Evolutionary conservation across 2,888 invertebrate species (phyloP).

Genomic region (Melolontha melolontha): DNA sequence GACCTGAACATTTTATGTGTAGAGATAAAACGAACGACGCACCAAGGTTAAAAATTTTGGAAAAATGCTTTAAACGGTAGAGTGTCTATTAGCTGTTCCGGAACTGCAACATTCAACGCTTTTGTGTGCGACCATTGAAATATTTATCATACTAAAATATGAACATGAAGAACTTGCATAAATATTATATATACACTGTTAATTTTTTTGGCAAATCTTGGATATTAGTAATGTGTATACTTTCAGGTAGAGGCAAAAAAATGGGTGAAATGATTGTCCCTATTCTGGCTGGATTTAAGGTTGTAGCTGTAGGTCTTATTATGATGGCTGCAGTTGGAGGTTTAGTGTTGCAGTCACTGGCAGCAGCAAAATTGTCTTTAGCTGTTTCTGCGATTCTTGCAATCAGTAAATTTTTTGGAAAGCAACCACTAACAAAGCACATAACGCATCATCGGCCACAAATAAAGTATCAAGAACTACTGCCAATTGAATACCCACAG

Average conservation of each 20-base stretch:
- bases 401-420: slow-evolving; percentile 38
- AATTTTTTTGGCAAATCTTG: no score
- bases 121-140: no score
- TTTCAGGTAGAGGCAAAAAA: slow-evolving; percentile 71
- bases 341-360: slow-evolving; percentile 75
- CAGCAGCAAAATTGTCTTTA: slow-evolving; percentile 77
- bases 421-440: not conserved
- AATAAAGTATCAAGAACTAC: slow-evolving; percentile 10
- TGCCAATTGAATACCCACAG: not conserved
- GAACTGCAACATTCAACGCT: no score
- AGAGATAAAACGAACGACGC: no score
- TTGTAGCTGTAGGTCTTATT: slow-evolving; percentile 73
- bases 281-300: slow-evolving; percentile 76
- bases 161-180: no score
- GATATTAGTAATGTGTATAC: not conserved
- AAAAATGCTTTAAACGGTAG: no score
- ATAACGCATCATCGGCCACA: not conserved
- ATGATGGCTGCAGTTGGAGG: slow-evolving; percentile 72
- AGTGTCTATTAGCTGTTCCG: no score
- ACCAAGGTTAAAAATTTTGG: no score
- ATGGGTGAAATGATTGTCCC: slow-evolving; percentile 73
- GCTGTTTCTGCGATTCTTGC: slow-evolving; percentile 69
- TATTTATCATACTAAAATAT: no score
- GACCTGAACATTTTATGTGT: no score
- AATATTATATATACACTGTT: no score